phyloP scores from a whole-genome alignment of 2,888 invertebrate species.

The Drosophila anomelani region DNA sequence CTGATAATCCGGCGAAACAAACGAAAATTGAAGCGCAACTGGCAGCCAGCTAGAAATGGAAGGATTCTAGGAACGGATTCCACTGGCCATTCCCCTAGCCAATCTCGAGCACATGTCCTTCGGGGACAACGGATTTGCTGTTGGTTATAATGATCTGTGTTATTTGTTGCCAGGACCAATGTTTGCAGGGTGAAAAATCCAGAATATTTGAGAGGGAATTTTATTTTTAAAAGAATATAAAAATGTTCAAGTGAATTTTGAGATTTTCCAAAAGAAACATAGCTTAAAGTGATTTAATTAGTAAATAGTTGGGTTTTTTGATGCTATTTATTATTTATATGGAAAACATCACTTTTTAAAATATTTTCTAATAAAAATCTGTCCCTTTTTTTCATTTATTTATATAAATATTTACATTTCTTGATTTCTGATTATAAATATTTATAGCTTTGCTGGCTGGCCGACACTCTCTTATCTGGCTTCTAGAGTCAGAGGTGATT shows the following conservation, averaged over 20 bases:
- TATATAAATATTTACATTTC: no score
- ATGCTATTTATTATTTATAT: neutral
- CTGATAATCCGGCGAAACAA: constrained; percentile 66
- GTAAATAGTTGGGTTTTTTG: no score
- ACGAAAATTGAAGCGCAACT: constrained; percentile 53
- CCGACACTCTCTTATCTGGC: neutral
- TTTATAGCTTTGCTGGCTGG: neutral
- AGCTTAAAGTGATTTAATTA: no score
- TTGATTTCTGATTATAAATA: neutral
- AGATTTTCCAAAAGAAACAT: neutral
- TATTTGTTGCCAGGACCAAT: constrained; percentile 17
- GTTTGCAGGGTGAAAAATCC: neutral
- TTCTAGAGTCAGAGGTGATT: neutral
- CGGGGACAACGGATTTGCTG: constrained; percentile 35
- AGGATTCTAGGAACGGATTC: constrained; percentile 17
- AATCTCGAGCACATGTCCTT: constrained; percentile 41
- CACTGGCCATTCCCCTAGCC: constrained; percentile 23
- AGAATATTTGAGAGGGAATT: neutral
- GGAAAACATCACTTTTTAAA: no score
- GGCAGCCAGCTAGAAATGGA: constrained; percentile 27
- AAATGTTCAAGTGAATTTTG: neutral
- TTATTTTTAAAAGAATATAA: neutral
- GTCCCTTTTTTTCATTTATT: no score
- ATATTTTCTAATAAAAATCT: no score
- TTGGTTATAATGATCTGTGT: constrained; percentile 45